Percentiles rank a stretch among this genome's conserved stretches.
Evolutionary conservation across 1,140 invertebrate species (phyloP).

Genomic region (Zaprionus africanus): DNA sequence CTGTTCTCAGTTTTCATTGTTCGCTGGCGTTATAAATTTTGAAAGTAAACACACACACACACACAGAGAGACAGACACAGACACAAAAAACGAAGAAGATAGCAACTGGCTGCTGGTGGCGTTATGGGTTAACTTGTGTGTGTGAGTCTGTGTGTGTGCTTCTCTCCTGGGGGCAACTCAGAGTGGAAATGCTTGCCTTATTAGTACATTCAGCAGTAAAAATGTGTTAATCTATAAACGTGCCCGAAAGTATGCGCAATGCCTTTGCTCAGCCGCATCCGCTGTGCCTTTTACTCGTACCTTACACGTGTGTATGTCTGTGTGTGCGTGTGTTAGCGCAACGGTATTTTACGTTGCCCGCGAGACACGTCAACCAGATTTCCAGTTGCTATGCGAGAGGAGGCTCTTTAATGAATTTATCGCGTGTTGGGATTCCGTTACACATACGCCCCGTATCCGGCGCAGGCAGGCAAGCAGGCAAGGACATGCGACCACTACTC

Average conservation of each 20-base stretch:
- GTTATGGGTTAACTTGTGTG: neutral
- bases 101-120: constrained; percentile 40
- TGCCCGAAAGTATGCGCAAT: constrained; percentile 55
- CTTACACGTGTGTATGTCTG: constrained; percentile 10
- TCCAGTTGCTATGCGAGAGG: constrained; percentile 39
- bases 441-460: constrained; percentile 72
- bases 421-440: constrained; percentile 75
- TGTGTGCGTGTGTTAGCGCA: constrained; percentile 46
- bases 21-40: constrained; percentile 73
- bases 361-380: constrained; percentile 76
- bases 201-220: constrained; percentile 83
- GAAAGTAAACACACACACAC: constrained; percentile 64
- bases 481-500: constrained; percentile 61
- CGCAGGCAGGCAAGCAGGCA: constrained; percentile 27
- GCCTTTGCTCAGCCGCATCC: constrained; percentile 17
- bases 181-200: constrained; percentile 82
- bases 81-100: constrained; percentile 38
- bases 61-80: constrained; percentile 21
- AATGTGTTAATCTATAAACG: constrained; percentile 83
- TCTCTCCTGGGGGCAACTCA: constrained; percentile 73
- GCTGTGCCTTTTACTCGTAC: neutral
- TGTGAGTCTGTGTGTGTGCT: constrained; percentile 8
- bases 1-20: constrained; percentile 11
- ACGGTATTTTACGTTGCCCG: constrained; percentile 74
- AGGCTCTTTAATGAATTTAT: constrained; percentile 80